Conservation (phyloP, 2,113 vertebrate genomes). For the Atractosteus spatula region DNA sequence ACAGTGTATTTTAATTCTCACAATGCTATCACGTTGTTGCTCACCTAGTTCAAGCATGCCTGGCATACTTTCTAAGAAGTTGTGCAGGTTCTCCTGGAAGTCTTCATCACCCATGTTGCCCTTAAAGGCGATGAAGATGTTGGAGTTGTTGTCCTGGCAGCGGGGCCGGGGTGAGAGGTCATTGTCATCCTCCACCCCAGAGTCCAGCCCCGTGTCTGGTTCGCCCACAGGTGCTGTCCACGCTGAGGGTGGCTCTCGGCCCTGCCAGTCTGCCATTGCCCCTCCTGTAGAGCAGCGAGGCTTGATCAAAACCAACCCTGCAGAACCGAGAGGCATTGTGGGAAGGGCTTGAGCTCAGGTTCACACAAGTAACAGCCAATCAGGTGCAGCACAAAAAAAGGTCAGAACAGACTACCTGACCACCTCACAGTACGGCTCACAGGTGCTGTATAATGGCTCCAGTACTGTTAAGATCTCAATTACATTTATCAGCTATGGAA, state of each 20-base stretch:
- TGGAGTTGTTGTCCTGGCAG: slow-evolving; percentile 60
- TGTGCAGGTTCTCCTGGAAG: slow-evolving; percentile 82
- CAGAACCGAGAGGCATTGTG: background rate
- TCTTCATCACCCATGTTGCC: slow-evolving; percentile 89
- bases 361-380: no score
- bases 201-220: slow-evolving; percentile 78
- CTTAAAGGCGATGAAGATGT: slow-evolving; percentile 87
- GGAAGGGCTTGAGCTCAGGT: background rate
- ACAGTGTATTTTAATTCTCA: no score
- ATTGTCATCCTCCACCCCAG: slow-evolving; percentile 75
- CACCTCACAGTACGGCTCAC: no score
- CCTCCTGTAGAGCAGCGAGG: slow-evolving; percentile 50
- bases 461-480: no score
- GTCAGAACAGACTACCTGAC: no score
- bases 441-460: no score
- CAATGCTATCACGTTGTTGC: background rate
- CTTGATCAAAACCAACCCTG: slow-evolving; percentile 22
- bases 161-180: slow-evolving; percentile 28
- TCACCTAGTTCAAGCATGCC: slow-evolving; percentile 86
- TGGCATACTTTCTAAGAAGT: slow-evolving; percentile 80
- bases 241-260: slow-evolving; percentile 54
- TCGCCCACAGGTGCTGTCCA: slow-evolving; percentile 64
- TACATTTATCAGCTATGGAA: no score
- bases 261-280: slow-evolving; percentile 54
- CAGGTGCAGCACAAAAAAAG: no score